Base-by-base conservation (phyloP, 2,113 vertebrate genomes). In the Eira barbara region DNA sequence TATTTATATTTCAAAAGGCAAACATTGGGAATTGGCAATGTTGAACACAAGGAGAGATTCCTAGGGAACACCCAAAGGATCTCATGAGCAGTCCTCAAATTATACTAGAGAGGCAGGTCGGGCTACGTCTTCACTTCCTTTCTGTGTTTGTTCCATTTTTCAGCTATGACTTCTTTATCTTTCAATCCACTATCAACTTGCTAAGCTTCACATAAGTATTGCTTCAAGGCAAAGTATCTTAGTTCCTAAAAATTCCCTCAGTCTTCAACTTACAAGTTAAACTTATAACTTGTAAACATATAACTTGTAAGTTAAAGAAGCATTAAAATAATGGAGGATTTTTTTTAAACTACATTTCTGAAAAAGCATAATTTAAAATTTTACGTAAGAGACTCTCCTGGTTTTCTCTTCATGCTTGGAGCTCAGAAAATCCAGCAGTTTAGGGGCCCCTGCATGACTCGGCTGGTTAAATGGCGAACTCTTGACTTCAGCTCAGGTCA, bases 1-100 rank as follows among this genome's bases (percentile, higher is more conserved):
- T 73, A 73, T 91, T 97, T 93, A 89, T 91, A 91, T 95, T 97
- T 94, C 59, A 95, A 87, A 96, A 97, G 59, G 78, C 78, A 93
- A 95, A 95, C 78, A 82, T 18, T 87, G 36, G 31, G 31, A 93
- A 93, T 87, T 89, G 94, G 78, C 81, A 59, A 6, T 92, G 36
- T 81, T 96, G 96, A 95, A 47, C 55, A 87, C 73, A 82, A 74
- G 65, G 88, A 95, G 47, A 31, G 31, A 25, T 84, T 95, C 89
- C 84, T 81, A 83, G 61, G 79, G 49, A 61, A 61, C 2, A 4
- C 12, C 29, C 55, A 49, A 59, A 34, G 55, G 76, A 13, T 36
- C 67, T 74, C 45, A 87, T 0, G 83, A 17, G 17, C 42, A 63
- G 79, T 85, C 36, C 61, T 89, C 61, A 78, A 29, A 82, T 91